These are phyloP conservation scores for Scrobipalpa costella DNA, from an alignment of 2,888 invertebrate species.

Conservation along the genomic window DNA sequence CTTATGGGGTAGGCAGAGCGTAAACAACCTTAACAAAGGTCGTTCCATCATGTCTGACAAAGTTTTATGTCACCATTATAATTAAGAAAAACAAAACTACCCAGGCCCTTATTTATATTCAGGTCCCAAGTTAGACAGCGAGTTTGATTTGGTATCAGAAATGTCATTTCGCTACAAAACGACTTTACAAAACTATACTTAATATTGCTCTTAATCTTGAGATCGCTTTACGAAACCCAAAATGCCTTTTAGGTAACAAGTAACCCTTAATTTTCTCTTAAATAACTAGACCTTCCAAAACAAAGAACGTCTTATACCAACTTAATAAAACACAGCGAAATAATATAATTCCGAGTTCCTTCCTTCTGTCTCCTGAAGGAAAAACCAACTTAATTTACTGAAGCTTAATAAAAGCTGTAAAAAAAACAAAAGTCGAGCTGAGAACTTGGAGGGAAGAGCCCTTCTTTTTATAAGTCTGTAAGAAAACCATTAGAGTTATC, in stretches of 20 bases:
- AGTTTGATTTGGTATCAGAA: no score
- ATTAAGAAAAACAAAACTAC: no score
- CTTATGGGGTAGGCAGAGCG: no score
- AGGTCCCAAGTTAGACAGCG: no score
- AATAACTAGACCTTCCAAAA: constrained; percentile 25
- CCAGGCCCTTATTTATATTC: no score
- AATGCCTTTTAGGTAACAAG: not conserved
- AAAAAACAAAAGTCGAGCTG: constrained; percentile 20
- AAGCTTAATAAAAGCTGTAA: constrained; percentile 22
- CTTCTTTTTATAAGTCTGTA: constrained; percentile 19
- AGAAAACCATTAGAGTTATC: constrained; percentile 19
- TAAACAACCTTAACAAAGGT: no score
- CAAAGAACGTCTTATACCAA: constrained; percentile 26
- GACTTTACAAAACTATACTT: no score
- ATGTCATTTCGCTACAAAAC: no score
- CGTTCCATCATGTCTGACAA: no score
- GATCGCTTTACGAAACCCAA: no score
- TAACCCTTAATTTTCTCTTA: not conserved
- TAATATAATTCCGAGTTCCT: constrained; percentile 17
- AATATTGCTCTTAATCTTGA: no score
- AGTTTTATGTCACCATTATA: no score
- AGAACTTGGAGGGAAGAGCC: not conserved
- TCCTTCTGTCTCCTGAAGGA: constrained; percentile 18
- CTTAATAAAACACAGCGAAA: constrained; percentile 8
- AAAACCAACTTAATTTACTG: constrained; percentile 24